phyloP scores from a whole-genome alignment of 2,797 vertebrate genomes.

The Holocentrus rufus region DNA sequence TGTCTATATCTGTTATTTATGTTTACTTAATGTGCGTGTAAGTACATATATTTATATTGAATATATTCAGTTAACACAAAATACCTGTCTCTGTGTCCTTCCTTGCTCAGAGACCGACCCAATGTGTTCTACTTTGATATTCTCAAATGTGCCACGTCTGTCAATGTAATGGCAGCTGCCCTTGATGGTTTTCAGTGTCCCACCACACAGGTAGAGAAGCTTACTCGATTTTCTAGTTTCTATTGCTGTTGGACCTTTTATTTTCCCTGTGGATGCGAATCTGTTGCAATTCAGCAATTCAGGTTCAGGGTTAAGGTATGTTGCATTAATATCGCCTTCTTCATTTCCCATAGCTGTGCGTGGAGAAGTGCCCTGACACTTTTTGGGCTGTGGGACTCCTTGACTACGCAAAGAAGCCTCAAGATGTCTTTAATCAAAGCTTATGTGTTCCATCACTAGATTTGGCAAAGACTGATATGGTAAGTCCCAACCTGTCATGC shows the following conservation, averaged over 20 bases:
- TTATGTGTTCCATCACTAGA: conserved; percentile 82
- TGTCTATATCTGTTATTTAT: neutral
- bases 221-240: neutral
- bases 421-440: conserved; percentile 45
- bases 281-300: too few relatives aligned
- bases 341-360: conserved; percentile 81
- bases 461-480: conserved; percentile 42
- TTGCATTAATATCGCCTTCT: neutral
- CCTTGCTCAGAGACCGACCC: conserved; percentile 77
- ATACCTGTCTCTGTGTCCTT: neutral
- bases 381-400: conserved; percentile 21
- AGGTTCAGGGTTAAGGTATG: neutral
- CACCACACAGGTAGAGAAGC: conserved; percentile 85
- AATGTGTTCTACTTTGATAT: conserved; percentile 87
- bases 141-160: conserved; percentile 80
- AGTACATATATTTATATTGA: too few relatives aligned
- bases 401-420: accelerated
- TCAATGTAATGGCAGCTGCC: conserved; percentile 77
- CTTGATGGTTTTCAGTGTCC: conserved; percentile 87
- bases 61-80: neutral
- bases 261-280: neutral
- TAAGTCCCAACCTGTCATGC: conserved; percentile 51
- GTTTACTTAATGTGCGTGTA: too few relatives aligned
- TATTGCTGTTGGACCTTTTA: neutral
- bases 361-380: conserved; percentile 77